Percentiles rank a stretch among this genome's conserved stretches.
phyloP scores from a whole-genome alignment of 1,140 invertebrate species.

The Megalopta genalis region DNA sequence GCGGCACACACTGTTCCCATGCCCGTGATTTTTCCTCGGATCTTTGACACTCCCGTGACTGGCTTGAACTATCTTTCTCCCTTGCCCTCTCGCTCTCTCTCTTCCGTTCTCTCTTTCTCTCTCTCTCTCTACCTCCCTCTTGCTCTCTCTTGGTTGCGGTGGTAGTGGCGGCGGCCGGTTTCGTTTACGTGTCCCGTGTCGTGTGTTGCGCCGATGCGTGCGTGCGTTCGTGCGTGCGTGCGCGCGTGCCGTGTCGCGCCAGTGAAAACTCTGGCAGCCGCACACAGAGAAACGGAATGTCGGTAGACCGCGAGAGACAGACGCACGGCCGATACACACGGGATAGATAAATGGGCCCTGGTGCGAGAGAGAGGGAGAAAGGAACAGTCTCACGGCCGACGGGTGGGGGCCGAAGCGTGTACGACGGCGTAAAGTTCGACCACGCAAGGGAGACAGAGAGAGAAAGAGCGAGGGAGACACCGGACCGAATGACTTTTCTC shows the following conservation, averaged over 20 bases:
- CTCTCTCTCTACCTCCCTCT: neutral
- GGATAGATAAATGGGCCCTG: conserved; percentile 41
- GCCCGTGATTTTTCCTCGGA: conserved; percentile 41
- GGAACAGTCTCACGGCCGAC: conserved; percentile 14
- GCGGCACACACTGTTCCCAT: conserved; percentile 52
- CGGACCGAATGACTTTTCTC: neutral
- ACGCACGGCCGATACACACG: conserved; percentile 23
- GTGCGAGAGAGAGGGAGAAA: conserved; percentile 39
- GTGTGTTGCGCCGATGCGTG: neutral
- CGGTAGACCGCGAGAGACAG: conserved; percentile 33
- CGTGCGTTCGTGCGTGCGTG: neutral
- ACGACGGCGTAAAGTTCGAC: conserved; percentile 49
- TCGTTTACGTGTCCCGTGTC: conserved; percentile 32
- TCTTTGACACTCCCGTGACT: conserved; percentile 43
- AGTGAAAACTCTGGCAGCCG: conserved; percentile 54
- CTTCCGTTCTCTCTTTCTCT: neutral
- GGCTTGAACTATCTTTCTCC: neutral
- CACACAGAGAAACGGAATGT: conserved; percentile 37
- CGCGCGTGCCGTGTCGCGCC: conserved; percentile 45
- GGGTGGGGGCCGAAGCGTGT: conserved; percentile 13
- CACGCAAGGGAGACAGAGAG: conserved; percentile 21
- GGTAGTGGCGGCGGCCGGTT: conserved; percentile 33
- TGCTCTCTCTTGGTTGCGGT: neutral
- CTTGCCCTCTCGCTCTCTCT: neutral
- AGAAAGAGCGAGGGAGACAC: conserved; percentile 19